These are phyloP conservation scores for Sebastes ruberrimus DNA, from an alignment of 2,797 vertebrate species.

Conservation along the genomic window DNA sequence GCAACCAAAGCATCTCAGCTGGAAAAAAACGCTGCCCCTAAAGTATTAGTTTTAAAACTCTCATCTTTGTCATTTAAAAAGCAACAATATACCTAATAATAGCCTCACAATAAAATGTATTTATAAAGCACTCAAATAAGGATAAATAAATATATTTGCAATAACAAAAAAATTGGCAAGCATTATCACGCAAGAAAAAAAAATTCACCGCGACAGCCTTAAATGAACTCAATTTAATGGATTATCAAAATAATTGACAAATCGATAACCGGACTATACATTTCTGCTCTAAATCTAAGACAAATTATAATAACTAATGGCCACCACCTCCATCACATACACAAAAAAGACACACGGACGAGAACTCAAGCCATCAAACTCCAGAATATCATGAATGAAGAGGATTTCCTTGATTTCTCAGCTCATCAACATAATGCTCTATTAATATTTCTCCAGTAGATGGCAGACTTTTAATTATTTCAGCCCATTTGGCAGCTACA, in stretches of 20 bases:
- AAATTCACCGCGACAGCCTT: too few species aligned
- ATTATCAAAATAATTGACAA: not conserved
- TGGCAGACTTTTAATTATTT: conserved; percentile 39
- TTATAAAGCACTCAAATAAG: too few species aligned
- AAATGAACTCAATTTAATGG: not conserved
- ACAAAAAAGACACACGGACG: not conserved
- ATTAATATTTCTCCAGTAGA: conserved; percentile 46
- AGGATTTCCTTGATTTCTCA: not conserved
- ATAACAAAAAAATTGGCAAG: too few species aligned
- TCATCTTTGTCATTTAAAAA: too few species aligned
- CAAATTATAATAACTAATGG: not conserved
- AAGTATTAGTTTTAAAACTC: too few species aligned
- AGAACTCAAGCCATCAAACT: not conserved
- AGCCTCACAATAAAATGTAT: too few species aligned
- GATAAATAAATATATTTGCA: too few species aligned
- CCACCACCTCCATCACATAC: not conserved
- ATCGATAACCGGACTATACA: not conserved
- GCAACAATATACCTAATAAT: too few species aligned
- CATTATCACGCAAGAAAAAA: too few species aligned
- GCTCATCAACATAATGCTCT: not conserved
- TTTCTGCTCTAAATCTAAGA: not conserved
- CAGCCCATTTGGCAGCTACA: not conserved
- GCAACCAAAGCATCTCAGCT: too few species aligned
- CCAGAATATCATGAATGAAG: not conserved
- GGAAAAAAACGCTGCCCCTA: too few species aligned